phyloP scores from a whole-genome alignment of 2,113 vertebrate genomes.

The Tretioscincus oriximinensis region DNA sequence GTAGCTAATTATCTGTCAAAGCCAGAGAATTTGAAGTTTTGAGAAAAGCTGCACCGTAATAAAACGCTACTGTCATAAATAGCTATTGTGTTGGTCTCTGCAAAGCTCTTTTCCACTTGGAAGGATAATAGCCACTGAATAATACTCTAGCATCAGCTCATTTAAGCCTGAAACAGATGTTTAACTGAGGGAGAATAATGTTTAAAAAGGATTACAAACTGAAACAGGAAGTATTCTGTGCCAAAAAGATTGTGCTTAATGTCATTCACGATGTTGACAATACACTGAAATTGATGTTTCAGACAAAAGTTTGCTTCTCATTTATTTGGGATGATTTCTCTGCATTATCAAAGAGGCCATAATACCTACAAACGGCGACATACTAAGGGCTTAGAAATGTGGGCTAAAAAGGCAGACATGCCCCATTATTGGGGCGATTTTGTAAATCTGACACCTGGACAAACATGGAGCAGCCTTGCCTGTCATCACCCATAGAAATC shows the following conservation, averaged over 20 bases:
- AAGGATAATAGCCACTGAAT: constrained; percentile 49
- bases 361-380: constrained; percentile 67
- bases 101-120: constrained; percentile 52
- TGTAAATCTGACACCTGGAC: constrained; percentile 81
- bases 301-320: constrained; percentile 71
- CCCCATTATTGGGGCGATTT: constrained; percentile 74
- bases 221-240: constrained; percentile 56
- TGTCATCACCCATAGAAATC: constrained; percentile 82
- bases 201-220: constrained; percentile 65
- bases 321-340: constrained; percentile 55
- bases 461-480: constrained; percentile 80
- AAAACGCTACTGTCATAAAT: constrained; percentile 35
- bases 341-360: constrained; percentile 57
- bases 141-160: constrained; percentile 49
- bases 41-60: constrained; percentile 45
- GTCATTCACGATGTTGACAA: constrained; percentile 26
- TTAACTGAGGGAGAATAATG: constrained; percentile 59
- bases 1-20: constrained; percentile 61
- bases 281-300: constrained; percentile 39
- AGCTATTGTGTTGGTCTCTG: constrained; percentile 39
- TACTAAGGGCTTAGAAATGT: constrained; percentile 61
- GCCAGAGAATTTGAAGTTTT: constrained; percentile 34
- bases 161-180: constrained; percentile 61
- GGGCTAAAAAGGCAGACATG: constrained; percentile 69
- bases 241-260: constrained; percentile 57